Conservation (phyloP, 2,888 invertebrate genomes). For the Parnassius smintheus region DNA sequence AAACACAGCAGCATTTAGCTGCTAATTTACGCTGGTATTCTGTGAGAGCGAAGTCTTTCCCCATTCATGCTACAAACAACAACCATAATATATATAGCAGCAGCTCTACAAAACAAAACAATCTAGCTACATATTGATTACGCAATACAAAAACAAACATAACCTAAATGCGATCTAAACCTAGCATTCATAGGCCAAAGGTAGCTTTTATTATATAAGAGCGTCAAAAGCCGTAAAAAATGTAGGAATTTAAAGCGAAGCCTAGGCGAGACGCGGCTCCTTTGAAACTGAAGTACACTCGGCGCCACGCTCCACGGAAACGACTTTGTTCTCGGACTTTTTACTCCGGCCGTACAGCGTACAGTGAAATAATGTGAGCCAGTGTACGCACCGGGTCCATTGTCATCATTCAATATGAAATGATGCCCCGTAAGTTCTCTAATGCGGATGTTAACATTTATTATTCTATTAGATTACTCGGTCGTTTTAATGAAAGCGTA, state of each 20-base stretch:
- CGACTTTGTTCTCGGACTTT: constrained; percentile 45
- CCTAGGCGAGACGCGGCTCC: constrained; percentile 33
- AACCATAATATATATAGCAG: no score
- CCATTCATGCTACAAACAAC: no score
- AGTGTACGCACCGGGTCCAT: constrained; percentile 60
- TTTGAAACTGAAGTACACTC: constrained; percentile 45
- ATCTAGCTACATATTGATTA: no score
- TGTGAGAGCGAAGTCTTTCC: no score
- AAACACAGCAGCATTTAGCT: no score
- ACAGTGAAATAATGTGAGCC: constrained; percentile 64
- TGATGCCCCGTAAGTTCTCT: constrained; percentile 66
- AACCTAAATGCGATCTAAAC: neutral
- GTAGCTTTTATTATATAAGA: constrained; percentile 22
- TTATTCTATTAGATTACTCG: constrained; percentile 69
- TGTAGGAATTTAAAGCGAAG: constrained; percentile 30
- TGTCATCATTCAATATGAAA: constrained; percentile 68
- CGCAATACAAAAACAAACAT: no score
- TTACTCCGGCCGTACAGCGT: constrained; percentile 46
- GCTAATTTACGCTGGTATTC: no score
- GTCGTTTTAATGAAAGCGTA: constrained; percentile 41
- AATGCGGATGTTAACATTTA: constrained; percentile 78
- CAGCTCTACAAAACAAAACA: no score
- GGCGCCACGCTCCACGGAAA: constrained; percentile 38
- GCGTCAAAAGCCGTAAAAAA: constrained; percentile 31
- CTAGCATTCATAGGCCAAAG: constrained; percentile 14